phyloP scores from a whole-genome alignment of 2,888 invertebrate genomes.

The Cremastobaeus sp. region DNA sequence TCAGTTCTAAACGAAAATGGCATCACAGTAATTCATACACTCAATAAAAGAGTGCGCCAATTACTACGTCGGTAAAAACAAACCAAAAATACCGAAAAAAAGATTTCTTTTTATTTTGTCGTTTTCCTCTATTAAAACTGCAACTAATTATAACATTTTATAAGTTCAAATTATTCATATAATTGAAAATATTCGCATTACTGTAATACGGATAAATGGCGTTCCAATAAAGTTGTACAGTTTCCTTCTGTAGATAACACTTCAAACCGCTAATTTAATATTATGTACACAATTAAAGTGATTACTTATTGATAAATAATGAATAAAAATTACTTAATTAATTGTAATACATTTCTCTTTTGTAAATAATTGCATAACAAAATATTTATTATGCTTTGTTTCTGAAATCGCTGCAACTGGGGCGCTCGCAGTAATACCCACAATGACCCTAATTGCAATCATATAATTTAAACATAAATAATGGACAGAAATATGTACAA shows the following conservation, averaged over 20 bases:
- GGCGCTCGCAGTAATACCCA: no score
- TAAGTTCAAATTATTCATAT: neutral
- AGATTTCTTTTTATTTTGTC: neutral
- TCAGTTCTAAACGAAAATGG: neutral
- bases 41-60: neutral
- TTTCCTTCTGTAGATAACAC: neutral
- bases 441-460: no score
- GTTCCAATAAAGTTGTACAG: neutral
- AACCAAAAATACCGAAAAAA: neutral
- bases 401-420: slow-evolving; percentile 1
- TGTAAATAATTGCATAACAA: neutral
- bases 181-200: neutral
- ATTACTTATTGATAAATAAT: neutral
- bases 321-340: slow-evolving; percentile 1
- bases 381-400: neutral
- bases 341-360: neutral
- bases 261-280: neutral
- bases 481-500: no score
- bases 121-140: neutral
- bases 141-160: slow-evolving; percentile 2
- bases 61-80: slow-evolving; percentile 3
- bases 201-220: neutral
- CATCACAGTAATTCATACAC: slow-evolving; percentile 5
- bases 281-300: slow-evolving; percentile 1
- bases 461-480: no score